Evolutionary conservation across 2,888 invertebrate genomes (phyloP), one percentile per base, ranked within the genome.

Genomic region (Dromius quadrimaculatus): DNA sequence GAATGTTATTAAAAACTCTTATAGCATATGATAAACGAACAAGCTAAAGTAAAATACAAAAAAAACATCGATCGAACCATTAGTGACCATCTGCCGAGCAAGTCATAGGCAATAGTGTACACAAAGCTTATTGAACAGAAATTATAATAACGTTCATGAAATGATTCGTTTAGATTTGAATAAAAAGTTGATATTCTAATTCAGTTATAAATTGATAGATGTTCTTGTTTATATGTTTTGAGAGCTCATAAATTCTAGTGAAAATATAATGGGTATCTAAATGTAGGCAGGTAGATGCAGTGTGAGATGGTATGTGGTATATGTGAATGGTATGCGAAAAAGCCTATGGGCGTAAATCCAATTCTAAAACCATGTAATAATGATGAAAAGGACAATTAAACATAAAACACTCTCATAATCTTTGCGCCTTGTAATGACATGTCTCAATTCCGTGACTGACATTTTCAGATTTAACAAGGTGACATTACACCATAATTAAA

Each of bases 401-500:
- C n/a, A n/a, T n/a, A n/a, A n/a, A n/a, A 43, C 62, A 62, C 62
- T 62, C 43, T 62, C 62, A 62, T 62, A 62, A 65, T 8, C 22
- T 38, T 15, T 17, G 28, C 23, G 63, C 9, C 36, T 19, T 13
- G 50, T 50, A 65, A 65, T 47, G 50, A 47, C 50, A 54, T 17
- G 22, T 50, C 54, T 65, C 38, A 65, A 54, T 64, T 65, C 50
- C 41, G 54, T 38, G 50, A 65, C 65, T 54, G 65, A 54, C 47
- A 50, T 34, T 64, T 50, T 64, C 13, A 41, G 22, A 63, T 65
- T 54, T 54, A 68, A 59, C 59, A 68, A 59, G 68, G 41, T 59
- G 68, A 68, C 59, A 68, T 68, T 68, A 59, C 28, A 41, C 59
- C 38, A 38, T 68, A 76, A 75, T 76, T 76, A 76, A 76, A 76